Conservation (phyloP, 2,888 invertebrate species). For the Acrobeloides nanus region DNA sequence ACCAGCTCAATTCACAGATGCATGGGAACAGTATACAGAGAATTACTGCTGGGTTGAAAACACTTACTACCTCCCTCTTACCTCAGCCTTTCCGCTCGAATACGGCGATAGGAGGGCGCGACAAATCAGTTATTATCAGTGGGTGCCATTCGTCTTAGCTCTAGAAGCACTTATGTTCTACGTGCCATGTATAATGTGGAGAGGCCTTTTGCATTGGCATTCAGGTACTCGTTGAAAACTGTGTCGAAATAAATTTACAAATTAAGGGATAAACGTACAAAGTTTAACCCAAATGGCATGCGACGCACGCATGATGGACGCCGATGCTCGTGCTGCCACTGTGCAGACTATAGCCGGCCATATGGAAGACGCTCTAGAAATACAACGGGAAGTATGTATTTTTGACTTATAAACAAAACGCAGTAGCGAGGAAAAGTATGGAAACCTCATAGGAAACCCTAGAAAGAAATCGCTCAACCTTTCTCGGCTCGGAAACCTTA, state of each 20-base stretch:
- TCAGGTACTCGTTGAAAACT: constrained; percentile 41
- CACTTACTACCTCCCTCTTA: constrained; percentile 58
- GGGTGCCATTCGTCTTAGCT: constrained; percentile 58
- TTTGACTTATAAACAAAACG: constrained; percentile 1
- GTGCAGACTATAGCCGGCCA: constrained; percentile 54
- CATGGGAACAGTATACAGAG: constrained; percentile 58
- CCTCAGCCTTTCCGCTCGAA: constrained; percentile 54
- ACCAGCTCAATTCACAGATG: constrained; percentile 59
- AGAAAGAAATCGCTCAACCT: background rate
- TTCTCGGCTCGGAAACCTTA: too few relatives aligned
- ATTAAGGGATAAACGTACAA: constrained; percentile 57
- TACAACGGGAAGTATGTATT: constrained; percentile 49
- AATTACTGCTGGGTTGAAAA: constrained; percentile 58
- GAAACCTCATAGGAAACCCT: background rate
- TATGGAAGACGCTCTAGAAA: constrained; percentile 54
- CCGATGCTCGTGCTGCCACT: constrained; percentile 52
- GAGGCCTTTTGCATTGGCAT: constrained; percentile 56
- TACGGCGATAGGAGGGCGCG: constrained; percentile 54
- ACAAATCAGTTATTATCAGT: constrained; percentile 54
- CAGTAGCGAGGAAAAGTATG: background rate
- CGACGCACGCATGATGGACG: constrained; percentile 55
- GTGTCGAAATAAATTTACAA: background rate
- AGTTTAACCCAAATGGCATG: constrained; percentile 55
- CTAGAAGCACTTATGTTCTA: constrained; percentile 59
- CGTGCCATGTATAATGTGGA: constrained; percentile 59